Percentiles rank a stretch among this genome's conserved stretches.
Evolutionary conservation across 2,113 vertebrate species (phyloP).

Genomic region (Neolamprologus tretocephalus): DNA sequence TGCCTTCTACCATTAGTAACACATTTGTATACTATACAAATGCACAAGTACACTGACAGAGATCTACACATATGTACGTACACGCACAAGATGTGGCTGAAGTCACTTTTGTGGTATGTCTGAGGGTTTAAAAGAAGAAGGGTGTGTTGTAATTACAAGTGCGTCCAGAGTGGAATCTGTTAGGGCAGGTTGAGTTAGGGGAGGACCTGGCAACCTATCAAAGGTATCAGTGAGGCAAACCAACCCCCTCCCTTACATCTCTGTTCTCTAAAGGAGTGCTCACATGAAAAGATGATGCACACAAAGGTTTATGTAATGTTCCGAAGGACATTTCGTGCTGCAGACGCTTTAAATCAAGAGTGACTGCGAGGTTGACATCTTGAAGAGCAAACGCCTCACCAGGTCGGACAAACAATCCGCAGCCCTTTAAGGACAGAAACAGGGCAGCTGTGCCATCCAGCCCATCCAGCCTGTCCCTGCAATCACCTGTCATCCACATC

Average conservation of each 20-base stretch:
- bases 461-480: conserved; percentile 33
- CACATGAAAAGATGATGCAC: neutral
- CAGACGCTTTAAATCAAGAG: neutral
- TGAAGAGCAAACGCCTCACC: neutral
- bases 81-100: conserved; percentile 1
- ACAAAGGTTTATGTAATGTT: neutral
- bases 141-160: conserved; percentile 41
- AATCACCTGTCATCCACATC: conserved; percentile 40
- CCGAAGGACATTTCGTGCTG: neutral
- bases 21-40: conserved; percentile 11
- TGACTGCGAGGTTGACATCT: neutral
- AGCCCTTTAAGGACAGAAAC: conserved; percentile 20
- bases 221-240: conserved; percentile 4
- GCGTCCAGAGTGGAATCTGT: conserved; percentile 48
- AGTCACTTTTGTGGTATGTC: conserved; percentile 59
- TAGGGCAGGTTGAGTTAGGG: conserved; percentile 37
- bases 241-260: neutral
- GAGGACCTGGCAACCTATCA: conserved; percentile 34
- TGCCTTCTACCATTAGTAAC: conserved; percentile 55
- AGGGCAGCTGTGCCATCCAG: conserved; percentile 4
- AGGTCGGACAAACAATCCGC: conserved; percentile 17
- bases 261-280: neutral
- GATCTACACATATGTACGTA: neutral
- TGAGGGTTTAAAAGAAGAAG: conserved; percentile 8
- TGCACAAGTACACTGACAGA: neutral